Conservation (phyloP, 2,113 vertebrate genomes). For the Bambusicola thoracicus region DNA sequence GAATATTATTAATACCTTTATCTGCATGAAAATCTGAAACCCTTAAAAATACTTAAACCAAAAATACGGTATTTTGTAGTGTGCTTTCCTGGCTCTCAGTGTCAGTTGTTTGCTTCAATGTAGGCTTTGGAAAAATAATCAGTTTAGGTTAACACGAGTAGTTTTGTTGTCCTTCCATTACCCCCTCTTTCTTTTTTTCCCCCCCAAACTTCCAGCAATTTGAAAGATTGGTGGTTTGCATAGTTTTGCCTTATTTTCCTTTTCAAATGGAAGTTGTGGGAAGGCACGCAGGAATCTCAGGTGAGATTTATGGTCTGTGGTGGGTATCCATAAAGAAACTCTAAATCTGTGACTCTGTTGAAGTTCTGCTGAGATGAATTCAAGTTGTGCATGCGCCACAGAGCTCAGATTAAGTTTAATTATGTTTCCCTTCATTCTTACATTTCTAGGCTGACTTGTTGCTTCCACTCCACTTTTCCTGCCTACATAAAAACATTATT, state of each 20-base stretch:
- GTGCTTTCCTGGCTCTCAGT: not conserved
- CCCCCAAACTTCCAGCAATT: not conserved
- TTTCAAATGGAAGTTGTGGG: not conserved
- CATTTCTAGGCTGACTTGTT: constrained; percentile 9
- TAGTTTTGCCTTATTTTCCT: not conserved
- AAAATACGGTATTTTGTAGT: not conserved
- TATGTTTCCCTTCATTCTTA: constrained; percentile 25
- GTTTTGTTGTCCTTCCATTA: not conserved
- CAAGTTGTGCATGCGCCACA: not conserved
- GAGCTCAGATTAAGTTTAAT: not conserved
- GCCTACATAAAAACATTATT: not conserved
- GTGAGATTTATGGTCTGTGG: constrained; percentile 34
- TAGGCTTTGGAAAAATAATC: not conserved
- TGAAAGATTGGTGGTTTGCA: not conserved
- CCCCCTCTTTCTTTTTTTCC: not conserved
- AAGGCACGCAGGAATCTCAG: constrained; percentile 9
- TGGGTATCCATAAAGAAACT: constrained; percentile 21
- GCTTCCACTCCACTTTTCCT: not conserved
- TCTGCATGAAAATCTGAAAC: not conserved
- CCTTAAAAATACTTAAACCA: not conserved
- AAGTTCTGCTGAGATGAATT: not conserved
- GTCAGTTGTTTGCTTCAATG: not conserved
- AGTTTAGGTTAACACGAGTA: not conserved
- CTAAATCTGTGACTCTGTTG: constrained; percentile 5
- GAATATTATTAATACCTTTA: not conserved